A percentile compares a stretch with the other conserved stretches of the same genome.
phyloP scores from a whole-genome alignment of 1,140 invertebrate species.

The Brevipalpus yothersi region DNA sequence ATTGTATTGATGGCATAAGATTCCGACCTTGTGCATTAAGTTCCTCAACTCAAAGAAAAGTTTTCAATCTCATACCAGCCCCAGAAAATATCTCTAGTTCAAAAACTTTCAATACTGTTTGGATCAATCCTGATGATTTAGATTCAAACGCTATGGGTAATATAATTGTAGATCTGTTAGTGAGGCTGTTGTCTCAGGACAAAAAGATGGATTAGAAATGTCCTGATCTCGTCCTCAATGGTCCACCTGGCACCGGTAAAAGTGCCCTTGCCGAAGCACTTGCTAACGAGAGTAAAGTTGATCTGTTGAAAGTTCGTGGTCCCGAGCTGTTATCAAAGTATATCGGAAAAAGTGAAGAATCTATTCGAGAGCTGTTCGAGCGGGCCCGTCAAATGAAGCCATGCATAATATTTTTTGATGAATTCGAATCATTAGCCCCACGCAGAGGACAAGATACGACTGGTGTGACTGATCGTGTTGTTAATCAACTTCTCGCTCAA shows the following conservation, averaged over 20 bases:
- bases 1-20: neutral
- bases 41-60: neutral
- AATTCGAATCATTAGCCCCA: constrained; percentile 90
- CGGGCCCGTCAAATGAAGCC: constrained; percentile 66
- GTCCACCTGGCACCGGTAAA: constrained; percentile 82
- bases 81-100: constrained; percentile 5
- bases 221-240: constrained; percentile 45
- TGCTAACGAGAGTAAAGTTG: constrained; percentile 46
- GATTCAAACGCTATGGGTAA: neutral
- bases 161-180: neutral
- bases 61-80: neutral
- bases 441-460: constrained; percentile 89
- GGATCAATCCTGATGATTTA: neutral
- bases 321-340: constrained; percentile 88
- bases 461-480: constrained; percentile 89
- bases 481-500: constrained; percentile 86
- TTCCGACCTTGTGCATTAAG: neutral
- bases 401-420: constrained; percentile 89
- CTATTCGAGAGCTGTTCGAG: constrained; percentile 65
- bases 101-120: constrained; percentile 13
- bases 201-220: neutral
- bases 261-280: constrained; percentile 51
- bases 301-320: constrained; percentile 72
- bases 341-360: constrained; percentile 90
- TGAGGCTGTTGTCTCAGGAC: neutral